These are phyloP conservation scores for Puntigrus tetrazona DNA, from an alignment of 2,113 vertebrate genomes.

Conservation along the genomic window DNA sequence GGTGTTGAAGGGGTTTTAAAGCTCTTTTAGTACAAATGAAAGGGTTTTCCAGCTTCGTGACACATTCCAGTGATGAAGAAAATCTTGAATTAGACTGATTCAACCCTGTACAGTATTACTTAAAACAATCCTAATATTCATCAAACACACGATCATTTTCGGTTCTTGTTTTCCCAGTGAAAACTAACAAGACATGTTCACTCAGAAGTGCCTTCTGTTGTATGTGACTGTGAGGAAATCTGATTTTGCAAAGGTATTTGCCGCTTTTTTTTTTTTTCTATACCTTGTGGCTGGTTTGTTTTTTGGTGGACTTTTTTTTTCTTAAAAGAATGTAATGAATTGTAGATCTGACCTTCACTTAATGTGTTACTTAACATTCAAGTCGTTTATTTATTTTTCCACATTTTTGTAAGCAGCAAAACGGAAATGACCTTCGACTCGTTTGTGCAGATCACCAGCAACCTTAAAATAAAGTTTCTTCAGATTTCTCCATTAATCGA, in stretches of 20 bases:
- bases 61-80: neutral
- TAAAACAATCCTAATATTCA: neutral
- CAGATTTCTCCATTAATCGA: neutral
- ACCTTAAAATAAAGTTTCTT: slow-evolving; percentile 10
- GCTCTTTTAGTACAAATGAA: neutral
- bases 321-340: neutral
- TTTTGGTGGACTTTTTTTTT: neutral
- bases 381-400: neutral
- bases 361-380: neutral
- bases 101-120: neutral
- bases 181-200: neutral
- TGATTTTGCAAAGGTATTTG: neutral
- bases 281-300: neutral
- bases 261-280: neutral
- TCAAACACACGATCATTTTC: neutral
- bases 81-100: neutral
- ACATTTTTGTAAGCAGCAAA: neutral
- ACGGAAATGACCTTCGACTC: neutral
- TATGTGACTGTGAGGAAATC: neutral
- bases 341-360: neutral
- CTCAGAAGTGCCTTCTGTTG: slow-evolving; percentile 15
- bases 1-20: neutral
- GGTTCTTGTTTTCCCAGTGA: neutral
- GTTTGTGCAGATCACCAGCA: neutral
- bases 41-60: neutral